Percentiles rank a stretch among this genome's conserved stretches.
Evolutionary conservation across 2,113 vertebrate species (phyloP).

Genomic region (Pica pica): DNA sequence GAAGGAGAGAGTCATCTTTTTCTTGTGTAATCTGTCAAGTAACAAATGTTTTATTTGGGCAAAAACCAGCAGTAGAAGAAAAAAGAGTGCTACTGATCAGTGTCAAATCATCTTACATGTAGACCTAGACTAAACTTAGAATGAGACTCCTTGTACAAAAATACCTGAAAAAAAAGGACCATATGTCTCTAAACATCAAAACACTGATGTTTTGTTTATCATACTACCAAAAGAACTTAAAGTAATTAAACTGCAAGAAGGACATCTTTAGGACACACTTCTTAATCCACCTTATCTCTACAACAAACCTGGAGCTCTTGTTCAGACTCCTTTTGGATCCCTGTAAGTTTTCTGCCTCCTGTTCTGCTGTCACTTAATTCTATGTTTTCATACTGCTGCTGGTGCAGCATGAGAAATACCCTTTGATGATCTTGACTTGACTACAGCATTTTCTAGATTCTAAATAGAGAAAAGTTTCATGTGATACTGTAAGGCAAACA

Average conservation of each 20-base stretch:
- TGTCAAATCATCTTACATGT: background rate
- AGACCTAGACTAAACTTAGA: background rate
- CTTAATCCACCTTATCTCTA: background rate
- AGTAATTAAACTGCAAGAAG: background rate
- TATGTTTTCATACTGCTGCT: background rate
- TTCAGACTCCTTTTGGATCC: background rate
- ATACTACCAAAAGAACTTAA: background rate
- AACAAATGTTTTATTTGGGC: constrained; percentile 7
- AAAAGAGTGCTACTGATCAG: background rate
- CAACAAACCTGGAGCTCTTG: background rate
- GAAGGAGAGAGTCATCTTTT: background rate
- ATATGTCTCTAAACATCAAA: background rate
- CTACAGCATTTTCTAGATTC: background rate
- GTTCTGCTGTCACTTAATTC: background rate
- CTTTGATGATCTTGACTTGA: background rate
- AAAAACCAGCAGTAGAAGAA: constrained; percentile 47
- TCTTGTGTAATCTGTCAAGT: constrained; percentile 18
- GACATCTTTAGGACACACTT: background rate
- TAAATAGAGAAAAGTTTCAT: background rate
- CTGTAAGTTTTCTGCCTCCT: background rate
- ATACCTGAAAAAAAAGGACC: background rate
- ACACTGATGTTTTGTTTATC: background rate
- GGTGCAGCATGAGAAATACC: background rate
- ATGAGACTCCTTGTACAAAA: background rate
- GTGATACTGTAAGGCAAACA: background rate